Percentiles rank a stretch among this genome's conserved stretches.
phyloP scores from a whole-genome alignment of 64 coral and sea anemone species.

The Hydrozoanthus tunicans region DNA sequence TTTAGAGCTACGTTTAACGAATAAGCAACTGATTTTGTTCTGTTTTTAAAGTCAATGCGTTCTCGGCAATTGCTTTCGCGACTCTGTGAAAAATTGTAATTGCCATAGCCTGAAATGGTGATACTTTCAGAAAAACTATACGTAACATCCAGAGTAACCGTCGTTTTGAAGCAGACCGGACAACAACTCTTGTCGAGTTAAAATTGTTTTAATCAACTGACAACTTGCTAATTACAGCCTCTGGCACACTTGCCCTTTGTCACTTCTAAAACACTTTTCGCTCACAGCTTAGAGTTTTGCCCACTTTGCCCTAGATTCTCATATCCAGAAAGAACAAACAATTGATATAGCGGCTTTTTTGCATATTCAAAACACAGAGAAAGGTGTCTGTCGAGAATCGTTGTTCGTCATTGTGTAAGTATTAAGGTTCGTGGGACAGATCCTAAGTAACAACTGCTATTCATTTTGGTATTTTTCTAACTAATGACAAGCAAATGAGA shows the following conservation, averaged over 20 bases:
- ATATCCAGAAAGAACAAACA: background rate
- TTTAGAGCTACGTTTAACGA: too few relatives aligned
- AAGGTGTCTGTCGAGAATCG: background rate
- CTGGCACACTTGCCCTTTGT: background rate
- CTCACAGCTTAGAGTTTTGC: too few relatives aligned
- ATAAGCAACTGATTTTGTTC: background rate
- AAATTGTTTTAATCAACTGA: constrained; percentile 34
- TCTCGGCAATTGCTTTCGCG: background rate
- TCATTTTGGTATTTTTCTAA: background rate
- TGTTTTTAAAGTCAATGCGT: background rate
- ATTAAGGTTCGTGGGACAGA: background rate
- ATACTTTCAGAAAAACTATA: background rate
- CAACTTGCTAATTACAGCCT: background rate
- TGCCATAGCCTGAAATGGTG: background rate
- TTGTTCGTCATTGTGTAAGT: background rate
- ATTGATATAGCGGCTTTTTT: background rate
- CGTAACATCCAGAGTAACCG: background rate
- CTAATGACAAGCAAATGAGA: constrained; percentile 3
- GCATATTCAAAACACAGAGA: background rate
- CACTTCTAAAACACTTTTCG: background rate
- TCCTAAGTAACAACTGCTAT: background rate
- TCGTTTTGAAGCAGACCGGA: background rate
- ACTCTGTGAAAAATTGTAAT: background rate
- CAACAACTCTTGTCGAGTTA: constrained; percentile 1
- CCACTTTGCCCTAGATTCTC: too few relatives aligned